Conservation (phyloP, 2,797 vertebrate genomes). For the Nasua narica region DNA sequence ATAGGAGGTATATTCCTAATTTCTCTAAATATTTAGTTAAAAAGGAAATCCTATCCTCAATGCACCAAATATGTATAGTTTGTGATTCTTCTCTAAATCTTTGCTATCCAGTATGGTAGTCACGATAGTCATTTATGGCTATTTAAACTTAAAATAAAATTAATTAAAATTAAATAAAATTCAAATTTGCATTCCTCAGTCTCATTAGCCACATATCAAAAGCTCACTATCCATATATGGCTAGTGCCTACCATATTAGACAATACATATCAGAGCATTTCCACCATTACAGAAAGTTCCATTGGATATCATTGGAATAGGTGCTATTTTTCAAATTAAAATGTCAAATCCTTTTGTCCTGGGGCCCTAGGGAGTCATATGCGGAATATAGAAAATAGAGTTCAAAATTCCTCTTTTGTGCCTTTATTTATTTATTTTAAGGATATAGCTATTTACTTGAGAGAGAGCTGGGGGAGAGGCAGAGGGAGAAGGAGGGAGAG, state of each 20-base stretch:
- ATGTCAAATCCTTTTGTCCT: neutral
- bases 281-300: neutral
- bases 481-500: neutral
- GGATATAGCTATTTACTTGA: neutral
- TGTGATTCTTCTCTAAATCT: neutral
- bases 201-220: neutral
- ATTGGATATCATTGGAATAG: neutral
- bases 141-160: neutral
- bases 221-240: neutral
- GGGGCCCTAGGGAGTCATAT: neutral
- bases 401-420: neutral
- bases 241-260: neutral
- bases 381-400: neutral
- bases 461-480: neutral
- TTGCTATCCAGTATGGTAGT: neutral
- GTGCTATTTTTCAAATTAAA: neutral
- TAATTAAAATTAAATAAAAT: neutral
- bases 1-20: neutral
- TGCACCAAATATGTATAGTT: neutral
- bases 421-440: neutral
- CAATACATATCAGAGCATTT: neutral
- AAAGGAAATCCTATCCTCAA: neutral
- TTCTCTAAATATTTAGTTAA: conserved; percentile 19
- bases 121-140: neutral
- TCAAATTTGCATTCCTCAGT: neutral